A percentile compares a stretch with the other conserved stretches of the same genome.
Conservation (phyloP, 2,888 invertebrate species). For the Mactromeris polynyma region DNA sequence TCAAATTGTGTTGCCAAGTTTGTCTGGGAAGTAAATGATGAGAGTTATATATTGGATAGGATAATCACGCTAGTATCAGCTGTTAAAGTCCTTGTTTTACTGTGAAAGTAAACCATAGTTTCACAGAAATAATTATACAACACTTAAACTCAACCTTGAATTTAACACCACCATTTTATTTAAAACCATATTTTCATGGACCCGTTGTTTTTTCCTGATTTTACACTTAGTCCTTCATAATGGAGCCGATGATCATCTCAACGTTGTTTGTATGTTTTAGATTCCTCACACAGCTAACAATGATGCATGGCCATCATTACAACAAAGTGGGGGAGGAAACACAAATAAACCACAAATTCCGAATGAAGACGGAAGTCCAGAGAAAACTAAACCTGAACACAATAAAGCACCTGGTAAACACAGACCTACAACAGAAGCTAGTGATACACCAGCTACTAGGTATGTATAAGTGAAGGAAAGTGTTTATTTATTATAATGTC, state of each 20-base stretch:
- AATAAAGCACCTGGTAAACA: conserved; percentile 71
- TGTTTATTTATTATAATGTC: no score
- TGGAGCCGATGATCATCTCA: neutral
- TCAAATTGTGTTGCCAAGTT: neutral
- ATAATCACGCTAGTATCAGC: no score
- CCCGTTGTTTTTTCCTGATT: no score
- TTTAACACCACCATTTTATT: no score
- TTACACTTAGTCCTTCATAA: no score
- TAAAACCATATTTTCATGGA: no score
- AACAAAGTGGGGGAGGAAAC: conserved; percentile 63
- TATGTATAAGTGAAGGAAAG: no score
- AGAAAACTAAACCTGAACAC: conserved; percentile 69
- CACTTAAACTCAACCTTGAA: no score
- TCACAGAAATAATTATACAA: no score
- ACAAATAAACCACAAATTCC: conserved; percentile 63
- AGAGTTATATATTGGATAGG: neutral
- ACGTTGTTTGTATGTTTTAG: conserved; percentile 22
- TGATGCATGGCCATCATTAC: conserved; percentile 82
- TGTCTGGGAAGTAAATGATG: neutral
- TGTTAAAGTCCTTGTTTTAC: no score
- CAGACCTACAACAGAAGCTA: conserved; percentile 41
- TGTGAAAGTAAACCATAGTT: no score
- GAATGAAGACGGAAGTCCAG: conserved; percentile 59
- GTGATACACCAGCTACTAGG: conserved; percentile 47
- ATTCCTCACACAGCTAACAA: conserved; percentile 71